Base-by-base conservation (phyloP, 2,888 invertebrate species). In the Amiota mariae region DNA sequence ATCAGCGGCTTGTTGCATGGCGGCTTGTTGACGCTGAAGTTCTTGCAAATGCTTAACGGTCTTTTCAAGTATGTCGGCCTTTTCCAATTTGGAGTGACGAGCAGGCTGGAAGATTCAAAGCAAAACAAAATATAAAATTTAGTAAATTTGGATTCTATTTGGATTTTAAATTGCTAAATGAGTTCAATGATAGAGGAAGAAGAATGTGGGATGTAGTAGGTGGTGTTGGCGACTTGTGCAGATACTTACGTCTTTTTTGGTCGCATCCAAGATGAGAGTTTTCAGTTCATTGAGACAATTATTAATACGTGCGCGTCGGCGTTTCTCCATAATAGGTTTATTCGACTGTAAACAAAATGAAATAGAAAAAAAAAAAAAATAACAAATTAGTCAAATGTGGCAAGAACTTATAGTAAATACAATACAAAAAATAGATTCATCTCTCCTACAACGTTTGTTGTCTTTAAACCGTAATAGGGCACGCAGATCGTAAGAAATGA, bases 11-110 rank as follows among this genome's bases (percentile, higher is more conserved):
- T 95, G 95, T 36, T 96, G 94, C 79, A 95, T 93, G 10, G 95
- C 95, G 64, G 95, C 90, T 89, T 97, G 97, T 88, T 97, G 96
- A 12, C 96, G 92, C 87, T 98, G 97, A 15, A 98, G 91, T 76
- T 95, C 94, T 88, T 97, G 96, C 70, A 98, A 91, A 88, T 98
- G 97, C 88, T 96, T 96, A 66, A 98, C 98, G 0, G 98, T 97
- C 92, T 98, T 94, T 90, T 98, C 98, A 72, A 98, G 91, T 81
- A 98, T 98, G 89, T 98, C 98, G 0, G 98, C 98, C 88, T 98
- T 98, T 90, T 98, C 98, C 85, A 98, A 91, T 89, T 98, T 98
- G 8, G 97, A 96, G 91, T 98, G 97, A 74, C 97, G 93, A 1
- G 96, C 94, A 54, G 97, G 96, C 97, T 97, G 92, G 76, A 93